Evolutionary conservation across 2,797 vertebrate genomes (phyloP).

Genomic region (Megalops cyprinoides): DNA sequence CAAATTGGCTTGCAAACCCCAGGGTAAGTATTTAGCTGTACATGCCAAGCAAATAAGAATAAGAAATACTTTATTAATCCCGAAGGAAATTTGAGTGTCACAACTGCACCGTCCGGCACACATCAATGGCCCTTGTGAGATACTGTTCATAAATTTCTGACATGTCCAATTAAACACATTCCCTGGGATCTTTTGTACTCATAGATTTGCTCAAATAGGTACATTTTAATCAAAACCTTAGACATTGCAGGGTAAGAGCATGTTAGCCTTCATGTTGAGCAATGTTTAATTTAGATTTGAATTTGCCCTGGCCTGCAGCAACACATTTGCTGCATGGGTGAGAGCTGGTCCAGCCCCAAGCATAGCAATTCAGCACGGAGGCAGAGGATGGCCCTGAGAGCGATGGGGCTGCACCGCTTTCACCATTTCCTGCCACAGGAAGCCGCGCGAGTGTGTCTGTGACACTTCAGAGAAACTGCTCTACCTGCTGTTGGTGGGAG

Average conservation of each 20-base stretch:
- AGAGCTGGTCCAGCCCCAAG: neutral
- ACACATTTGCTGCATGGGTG: neutral
- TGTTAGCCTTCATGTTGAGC: no score
- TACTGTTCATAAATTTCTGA: no score
- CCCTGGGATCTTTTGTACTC: no score
- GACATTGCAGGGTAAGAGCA: neutral
- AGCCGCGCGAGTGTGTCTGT: neutral
- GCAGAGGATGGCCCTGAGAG: neutral
- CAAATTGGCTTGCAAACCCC: no score
- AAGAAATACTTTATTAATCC: no score
- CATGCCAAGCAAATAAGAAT: no score
- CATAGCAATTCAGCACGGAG: neutral
- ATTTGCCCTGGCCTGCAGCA: neutral
- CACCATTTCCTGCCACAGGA: neutral
- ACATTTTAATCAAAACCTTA: neutral
- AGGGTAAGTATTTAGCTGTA: no score
- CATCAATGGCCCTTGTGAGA: no score
- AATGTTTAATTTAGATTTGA: neutral
- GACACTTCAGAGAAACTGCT: slow-evolving; percentile 3
- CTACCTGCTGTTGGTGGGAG: slow-evolving; percentile 75
- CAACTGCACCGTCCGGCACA: no score
- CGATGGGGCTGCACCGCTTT: slow-evolving; percentile 39
- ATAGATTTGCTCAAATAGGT: no score
- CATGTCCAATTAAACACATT: neutral
- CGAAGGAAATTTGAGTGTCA: no score